Evolutionary conservation across 2,113 vertebrate genomes (phyloP).

Genomic region (Scartelaos histophorus): DNA sequence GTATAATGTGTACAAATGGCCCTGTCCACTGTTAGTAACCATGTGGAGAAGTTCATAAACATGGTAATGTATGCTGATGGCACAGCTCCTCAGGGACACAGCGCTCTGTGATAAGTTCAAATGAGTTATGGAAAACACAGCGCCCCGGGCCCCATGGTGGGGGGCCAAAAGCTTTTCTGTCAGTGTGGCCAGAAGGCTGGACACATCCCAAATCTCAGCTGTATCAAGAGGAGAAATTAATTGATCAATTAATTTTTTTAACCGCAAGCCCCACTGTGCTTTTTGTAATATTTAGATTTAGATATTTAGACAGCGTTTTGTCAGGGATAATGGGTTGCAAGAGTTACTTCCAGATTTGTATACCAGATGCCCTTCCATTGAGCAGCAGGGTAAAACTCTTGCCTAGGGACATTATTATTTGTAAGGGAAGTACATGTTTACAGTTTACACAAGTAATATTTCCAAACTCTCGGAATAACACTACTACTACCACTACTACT

Average conservation of each 20-base stretch:
- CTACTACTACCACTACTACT: neutral
- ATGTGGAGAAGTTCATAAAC: slow-evolving; percentile 55
- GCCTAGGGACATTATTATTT: too few species aligned
- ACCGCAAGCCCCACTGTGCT: neutral
- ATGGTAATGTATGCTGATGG: slow-evolving; percentile 59
- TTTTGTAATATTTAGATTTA: neutral
- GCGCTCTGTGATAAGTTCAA: slow-evolving; percentile 44
- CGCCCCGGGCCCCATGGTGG: slow-evolving; percentile 46
- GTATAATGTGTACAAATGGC: neutral
- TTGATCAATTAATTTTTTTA: slow-evolving; percentile 1
- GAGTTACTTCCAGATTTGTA: too few species aligned
- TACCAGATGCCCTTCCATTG: too few species aligned
- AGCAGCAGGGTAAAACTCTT: too few species aligned
- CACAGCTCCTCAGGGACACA: slow-evolving; percentile 34
- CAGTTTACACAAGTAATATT: neutral
- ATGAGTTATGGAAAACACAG: slow-evolving; percentile 71
- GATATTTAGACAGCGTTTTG: neutral
- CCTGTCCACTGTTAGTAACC: slow-evolving; percentile 25
- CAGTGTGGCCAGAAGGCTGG: slow-evolving; percentile 31
- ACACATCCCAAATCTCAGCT: slow-evolving; percentile 34
- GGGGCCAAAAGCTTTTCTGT: slow-evolving; percentile 42
- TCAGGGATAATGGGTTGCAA: neutral
- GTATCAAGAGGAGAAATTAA: slow-evolving; percentile 25
- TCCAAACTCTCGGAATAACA: too few species aligned
- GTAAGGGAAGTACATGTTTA: neutral